Evolutionary conservation across 2,888 invertebrate species (phyloP), one percentile per base, ranked within the genome.

Genomic region (Torymus auratus): DNA sequence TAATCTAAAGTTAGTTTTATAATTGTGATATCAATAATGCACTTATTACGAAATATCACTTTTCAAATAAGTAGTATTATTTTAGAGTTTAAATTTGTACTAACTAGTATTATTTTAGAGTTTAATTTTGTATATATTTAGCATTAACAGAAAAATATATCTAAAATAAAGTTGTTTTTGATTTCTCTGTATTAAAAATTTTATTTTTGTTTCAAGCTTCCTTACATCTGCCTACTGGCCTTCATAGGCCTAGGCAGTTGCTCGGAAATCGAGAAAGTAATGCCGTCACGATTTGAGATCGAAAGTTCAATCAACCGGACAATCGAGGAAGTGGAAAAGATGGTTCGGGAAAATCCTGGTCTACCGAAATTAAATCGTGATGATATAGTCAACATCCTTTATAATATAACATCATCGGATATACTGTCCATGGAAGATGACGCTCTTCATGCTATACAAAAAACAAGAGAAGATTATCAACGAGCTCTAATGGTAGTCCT

Each of bases 351-450:
- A 4, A 93, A 95, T 88, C 91, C 93, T 2, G 91, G 91, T n/a
- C 88, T 95, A 68, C 95, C 95, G 1, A 91, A 94, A 81, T 89
- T 95, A 41, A 92, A 93, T 0, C 91, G 94, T 85, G 93, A 93
- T 11, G 94, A 95, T 87, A 95, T 95, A 81, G 89, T 95, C 41
- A 93, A 93, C 83, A 92, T 95, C 17, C 89, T 95, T 5, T 93
- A 94, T 83, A 95, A 95, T 84, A 94, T 95, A 71, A 89, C 88
- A 1, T 86, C 86, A 1, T 86, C 87, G 50, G 89, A 89, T 50
- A 79, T 87, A 67, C 80, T 78, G 0, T 75, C 83, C 0, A 84
- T 85, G 3, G 91, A 92, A 78, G 87, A 88, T 41, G 85, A 85
- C 64, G 83, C 77, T 52, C 52, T 84, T 2, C 83, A 85, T 41